Percentiles rank a stretch among this genome's conserved stretches.
These are phyloP conservation scores for Noturus placidus DNA, from an alignment of 2,113 vertebrate species.

Conservation along the genomic window DNA sequence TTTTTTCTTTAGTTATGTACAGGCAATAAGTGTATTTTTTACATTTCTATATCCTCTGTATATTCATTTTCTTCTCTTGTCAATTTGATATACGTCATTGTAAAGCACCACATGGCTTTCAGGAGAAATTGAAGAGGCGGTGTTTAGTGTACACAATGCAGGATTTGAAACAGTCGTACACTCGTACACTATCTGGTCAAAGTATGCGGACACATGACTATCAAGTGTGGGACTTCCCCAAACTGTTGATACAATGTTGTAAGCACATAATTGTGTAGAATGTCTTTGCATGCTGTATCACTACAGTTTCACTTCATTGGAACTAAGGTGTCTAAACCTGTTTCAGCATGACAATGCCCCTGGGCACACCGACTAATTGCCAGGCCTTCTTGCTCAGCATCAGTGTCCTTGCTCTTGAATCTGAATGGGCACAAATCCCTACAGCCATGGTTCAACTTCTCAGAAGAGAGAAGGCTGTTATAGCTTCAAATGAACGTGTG, in stretches of 20 bases:
- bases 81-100: slow-evolving; percentile 5
- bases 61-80: not conserved
- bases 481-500: not conserved
- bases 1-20: slow-evolving; percentile 53
- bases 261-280: not conserved
- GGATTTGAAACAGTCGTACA: not conserved
- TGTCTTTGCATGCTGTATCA: not conserved
- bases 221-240: not conserved
- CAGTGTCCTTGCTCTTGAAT: not conserved
- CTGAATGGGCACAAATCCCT: not conserved
- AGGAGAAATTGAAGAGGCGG: not conserved
- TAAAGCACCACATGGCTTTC: not conserved
- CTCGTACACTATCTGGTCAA: not conserved
- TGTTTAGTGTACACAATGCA: not conserved
- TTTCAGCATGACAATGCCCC: not conserved
- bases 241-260: not conserved
- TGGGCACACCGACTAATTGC: not conserved
- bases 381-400: not conserved
- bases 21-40: slow-evolving; percentile 66
- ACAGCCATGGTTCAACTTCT: not conserved
- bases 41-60: slow-evolving; percentile 59
- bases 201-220: not conserved
- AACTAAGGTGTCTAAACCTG: not conserved
- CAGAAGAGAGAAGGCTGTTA: not conserved
- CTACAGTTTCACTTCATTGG: not conserved